Base-by-base conservation (phyloP, 1,140 invertebrate species). In the Drosophila eugracilis region DNA sequence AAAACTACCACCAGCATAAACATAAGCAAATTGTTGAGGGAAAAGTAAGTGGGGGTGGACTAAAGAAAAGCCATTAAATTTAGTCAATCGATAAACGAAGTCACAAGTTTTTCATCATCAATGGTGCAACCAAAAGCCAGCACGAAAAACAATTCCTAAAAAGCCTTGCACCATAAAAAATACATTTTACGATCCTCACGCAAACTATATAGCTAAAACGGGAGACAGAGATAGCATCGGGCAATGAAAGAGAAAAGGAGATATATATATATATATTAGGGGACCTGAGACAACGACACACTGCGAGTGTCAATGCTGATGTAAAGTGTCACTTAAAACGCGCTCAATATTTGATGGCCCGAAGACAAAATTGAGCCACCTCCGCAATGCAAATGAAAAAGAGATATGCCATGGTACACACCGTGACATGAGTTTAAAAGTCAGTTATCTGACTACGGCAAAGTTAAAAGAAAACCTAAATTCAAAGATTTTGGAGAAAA, bases 261-360 rank as follows among this genome's bases (percentile, higher is more conserved):
- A 15, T 14, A 32, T 14, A 6, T 3, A 2, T 14, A 19, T 10
- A 44, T 26, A n/a, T n/a, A n/a, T n/a, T n/a, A 50, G 60, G 10
- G 4, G 1, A 10, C n/a, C 3, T 21, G 28, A 30, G 9, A 21
- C 6, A 39, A 14, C 22, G 39, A 36, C 39, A 28, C 44, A 14
- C 37, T 44, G 17, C 49, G 72, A 49, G 70, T 83, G 79, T 65
- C 72, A 78, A 60, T 65, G 69, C 42, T 78, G 72, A 86, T 86
- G 81, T 80, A 86, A 86, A 86, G 74, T 85, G 81, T 85, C 81
- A 86, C 81, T 86, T 75, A 74, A 85, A 69, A 77, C 53, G 58
- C 73, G 73, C 73, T 85, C 67, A 85, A 86, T 86, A 86, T 85
- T 86, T 86, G 77, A 85, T 85, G 49, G 73, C 65, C 49, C 45